Conservation (phyloP, 2,888 invertebrate genomes). For the Gari tellinella region DNA sequence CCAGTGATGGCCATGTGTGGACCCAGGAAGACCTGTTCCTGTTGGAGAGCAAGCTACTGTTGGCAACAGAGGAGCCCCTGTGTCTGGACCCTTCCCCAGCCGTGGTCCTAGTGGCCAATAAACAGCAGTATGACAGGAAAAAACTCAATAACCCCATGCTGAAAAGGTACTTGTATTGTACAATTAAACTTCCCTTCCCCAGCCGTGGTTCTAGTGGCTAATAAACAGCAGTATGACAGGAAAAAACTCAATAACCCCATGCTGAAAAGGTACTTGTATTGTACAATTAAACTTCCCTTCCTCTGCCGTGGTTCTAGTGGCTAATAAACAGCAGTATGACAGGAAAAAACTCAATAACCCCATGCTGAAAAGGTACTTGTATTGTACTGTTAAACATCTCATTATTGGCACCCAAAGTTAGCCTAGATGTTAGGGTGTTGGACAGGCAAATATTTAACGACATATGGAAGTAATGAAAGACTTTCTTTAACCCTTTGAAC, state of each 20-base stretch:
- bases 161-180: slow-evolving; percentile 79
- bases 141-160: slow-evolving; percentile 77
- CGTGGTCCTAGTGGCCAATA: slow-evolving; percentile 91
- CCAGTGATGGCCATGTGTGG: slow-evolving; percentile 87
- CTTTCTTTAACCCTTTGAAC: no score
- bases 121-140: slow-evolving; percentile 88
- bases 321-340: slow-evolving; percentile 90
- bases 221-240: slow-evolving; percentile 89
- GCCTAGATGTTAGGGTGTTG: no score
- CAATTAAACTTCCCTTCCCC: no score
- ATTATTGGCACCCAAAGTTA: no score
- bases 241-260: slow-evolving; percentile 77
- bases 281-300: no score
- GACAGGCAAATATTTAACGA: no score
- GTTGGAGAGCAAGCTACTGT: slow-evolving; percentile 93
- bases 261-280: slow-evolving; percentile 79
- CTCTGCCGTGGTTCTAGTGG: slow-evolving; percentile 91
- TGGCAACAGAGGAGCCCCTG: slow-evolving; percentile 93
- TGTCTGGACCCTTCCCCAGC: slow-evolving; percentile 95
- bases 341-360: slow-evolving; percentile 78
- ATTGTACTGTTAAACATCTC: no score
- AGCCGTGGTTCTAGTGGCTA: slow-evolving; percentile 90
- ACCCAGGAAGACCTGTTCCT: slow-evolving; percentile 91
- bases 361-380: slow-evolving; percentile 77
- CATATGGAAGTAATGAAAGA: no score